Conservation (phyloP, 2,888 invertebrate genomes). For the Tryphoninae sp. region DNA sequence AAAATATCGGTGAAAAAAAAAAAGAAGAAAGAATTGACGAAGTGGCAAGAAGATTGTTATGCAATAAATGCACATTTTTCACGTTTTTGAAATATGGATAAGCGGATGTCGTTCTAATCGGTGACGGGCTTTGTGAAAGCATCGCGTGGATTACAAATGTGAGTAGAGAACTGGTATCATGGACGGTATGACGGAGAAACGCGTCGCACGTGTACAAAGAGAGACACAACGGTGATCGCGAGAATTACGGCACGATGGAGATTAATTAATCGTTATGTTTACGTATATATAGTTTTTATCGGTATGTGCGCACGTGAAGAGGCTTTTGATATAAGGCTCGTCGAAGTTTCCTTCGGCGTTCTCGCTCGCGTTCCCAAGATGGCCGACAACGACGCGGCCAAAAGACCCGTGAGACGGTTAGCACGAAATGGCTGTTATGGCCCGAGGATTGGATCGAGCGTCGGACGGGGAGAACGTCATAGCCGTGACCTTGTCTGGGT, state of each 20-base stretch:
- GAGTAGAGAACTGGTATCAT: neutral
- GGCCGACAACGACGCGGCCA: constrained; percentile 70
- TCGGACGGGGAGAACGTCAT: constrained; percentile 71
- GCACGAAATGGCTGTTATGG: constrained; percentile 27
- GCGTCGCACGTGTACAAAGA: neutral
- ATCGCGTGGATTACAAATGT: neutral
- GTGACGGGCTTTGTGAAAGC: neutral
- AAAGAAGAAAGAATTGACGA: neutral
- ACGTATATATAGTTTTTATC: constrained; percentile 65
- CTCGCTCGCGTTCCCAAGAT: constrained; percentile 74
- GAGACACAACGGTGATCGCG: constrained; percentile 18
- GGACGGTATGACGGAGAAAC: constrained; percentile 10
- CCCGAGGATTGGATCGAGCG: constrained; percentile 29
- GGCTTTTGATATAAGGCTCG: constrained; percentile 67
- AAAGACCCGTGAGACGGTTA: constrained; percentile 43
- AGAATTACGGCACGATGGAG: constrained; percentile 34
- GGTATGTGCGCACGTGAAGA: neutral
- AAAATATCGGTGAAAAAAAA: neutral
- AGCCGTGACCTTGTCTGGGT: constrained; percentile 81
- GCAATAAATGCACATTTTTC: neutral
- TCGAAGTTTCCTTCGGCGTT: constrained; percentile 19
- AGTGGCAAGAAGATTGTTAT: neutral
- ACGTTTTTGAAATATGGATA: neutral
- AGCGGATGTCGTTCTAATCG: neutral
- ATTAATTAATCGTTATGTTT: constrained; percentile 74